These are phyloP conservation scores for Microctenopoma lineatum DNA, from an alignment of 2,797 vertebrate genomes.

Conservation along the genomic window DNA sequence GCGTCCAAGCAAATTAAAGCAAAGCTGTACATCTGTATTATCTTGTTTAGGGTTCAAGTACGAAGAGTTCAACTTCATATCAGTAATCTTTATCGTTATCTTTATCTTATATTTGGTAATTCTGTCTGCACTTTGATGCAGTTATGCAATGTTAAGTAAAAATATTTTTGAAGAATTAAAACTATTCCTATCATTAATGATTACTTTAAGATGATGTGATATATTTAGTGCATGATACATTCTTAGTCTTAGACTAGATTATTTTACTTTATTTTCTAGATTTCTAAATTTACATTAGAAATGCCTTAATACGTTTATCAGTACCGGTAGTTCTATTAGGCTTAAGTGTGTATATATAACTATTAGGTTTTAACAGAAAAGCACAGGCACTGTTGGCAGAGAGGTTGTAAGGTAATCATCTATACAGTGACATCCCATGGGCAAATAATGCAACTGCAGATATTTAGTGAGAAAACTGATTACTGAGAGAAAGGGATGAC, in stretches of 20 bases:
- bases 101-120: neutral
- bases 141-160: neutral
- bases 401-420: constrained; percentile 38
- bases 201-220: neutral
- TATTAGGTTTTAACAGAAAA: constrained; percentile 7
- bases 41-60: too few relatives aligned
- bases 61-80: neutral
- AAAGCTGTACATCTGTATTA: too few relatives aligned
- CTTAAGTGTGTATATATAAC: neutral
- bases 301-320: neutral
- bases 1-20: too few relatives aligned
- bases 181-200: too few relatives aligned
- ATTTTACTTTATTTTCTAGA: neutral
- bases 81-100: neutral
- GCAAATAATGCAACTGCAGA: constrained; percentile 67
- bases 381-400: neutral
- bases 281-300: neutral
- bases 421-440: constrained; percentile 77
- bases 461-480: neutral
- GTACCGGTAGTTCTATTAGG: neutral
- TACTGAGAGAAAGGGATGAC: neutral
- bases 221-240: neutral
- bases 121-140: neutral
- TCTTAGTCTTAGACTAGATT: neutral
- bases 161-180: too few relatives aligned